phyloP scores from a whole-genome alignment of 2,888 invertebrate genomes.

The Synergus laeviventris region DNA sequence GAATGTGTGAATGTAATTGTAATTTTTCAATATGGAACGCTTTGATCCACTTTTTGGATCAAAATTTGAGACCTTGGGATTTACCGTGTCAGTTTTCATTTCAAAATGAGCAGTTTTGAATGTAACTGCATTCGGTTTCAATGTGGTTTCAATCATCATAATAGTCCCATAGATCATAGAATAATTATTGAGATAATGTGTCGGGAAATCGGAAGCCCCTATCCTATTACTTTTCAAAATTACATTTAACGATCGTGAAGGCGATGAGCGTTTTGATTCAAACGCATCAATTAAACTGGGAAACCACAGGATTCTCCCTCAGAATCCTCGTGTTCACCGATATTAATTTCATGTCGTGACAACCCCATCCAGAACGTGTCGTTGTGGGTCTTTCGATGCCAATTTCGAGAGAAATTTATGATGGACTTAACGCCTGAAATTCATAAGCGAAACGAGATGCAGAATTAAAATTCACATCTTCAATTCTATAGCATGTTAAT shows the following conservation, averaged over 20 bases:
- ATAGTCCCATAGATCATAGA: background rate
- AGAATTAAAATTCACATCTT: background rate
- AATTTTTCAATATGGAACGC: too few species aligned
- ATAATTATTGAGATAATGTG: slow-evolving; percentile 4
- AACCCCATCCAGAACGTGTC: slow-evolving; percentile 38
- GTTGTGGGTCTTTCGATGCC: slow-evolving; percentile 45
- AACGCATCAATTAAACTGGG: slow-evolving; percentile 49
- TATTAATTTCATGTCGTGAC: slow-evolving; percentile 54
- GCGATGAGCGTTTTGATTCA: slow-evolving; percentile 48
- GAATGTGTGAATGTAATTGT: too few species aligned
- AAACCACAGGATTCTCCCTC: slow-evolving; percentile 47
- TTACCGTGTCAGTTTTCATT: too few species aligned
- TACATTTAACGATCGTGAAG: slow-evolving; percentile 29
- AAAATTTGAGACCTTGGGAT: too few species aligned
- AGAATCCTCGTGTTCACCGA: slow-evolving; percentile 49
- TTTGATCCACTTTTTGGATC: too few species aligned
- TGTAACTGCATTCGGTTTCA: too few species aligned
- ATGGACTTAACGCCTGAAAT: slow-evolving; percentile 47
- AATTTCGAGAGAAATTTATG: slow-evolving; percentile 53
- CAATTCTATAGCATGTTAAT: background rate
- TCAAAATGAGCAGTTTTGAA: too few species aligned
- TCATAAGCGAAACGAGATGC: slow-evolving; percentile 38
- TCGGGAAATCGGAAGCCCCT: background rate
- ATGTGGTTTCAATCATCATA: background rate
- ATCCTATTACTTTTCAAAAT: slow-evolving; percentile 40